Evolutionary conservation across 2,797 vertebrate genomes (phyloP), one percentile per base, ranked within the genome.

Genomic region (Sebastes baramenuke): DNA sequence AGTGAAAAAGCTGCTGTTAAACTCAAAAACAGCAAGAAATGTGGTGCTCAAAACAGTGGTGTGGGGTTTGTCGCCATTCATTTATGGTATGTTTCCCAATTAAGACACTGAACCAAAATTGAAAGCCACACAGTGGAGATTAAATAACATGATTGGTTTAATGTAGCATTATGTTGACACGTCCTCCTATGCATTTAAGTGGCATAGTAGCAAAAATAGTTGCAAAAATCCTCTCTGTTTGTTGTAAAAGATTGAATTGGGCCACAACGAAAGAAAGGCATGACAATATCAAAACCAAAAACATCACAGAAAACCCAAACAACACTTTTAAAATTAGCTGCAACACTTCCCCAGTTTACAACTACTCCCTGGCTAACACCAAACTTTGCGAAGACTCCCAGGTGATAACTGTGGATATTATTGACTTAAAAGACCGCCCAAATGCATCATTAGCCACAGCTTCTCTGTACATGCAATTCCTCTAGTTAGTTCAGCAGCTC

Each of bases 401-500:
- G 16, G 42, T 46, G 42, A 46, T 46, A 46, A 46, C 52, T 1
- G 14, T 13, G 68, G 24, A 59, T 13, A 20, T 71, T 27, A 59
- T 6, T 59, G 68, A 42, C 55, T 70, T 34, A 0, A 16, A n/a
- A 22, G 30, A 14, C 22, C 4, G 4, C 7, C 24, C 18, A 3
- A 46, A 46, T 32, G 20, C 27, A 32, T 4, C 5, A 16, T 38
- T 42, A 10, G 25, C 16, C 55, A 66, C 30, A 54, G 22, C 36
- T 32, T 54, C 22, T 66, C 18, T 61, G 5, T 30, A 8, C 56
- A 32, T 1, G 11, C 18, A 56, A 38, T 83, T 78, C 61, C 56
- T 81, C 49, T 2, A 12, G 49, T 64, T 56, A 81, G 58, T 49
- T 59, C 56, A n/a, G n/a, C 38, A 67, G 65, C 65, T 60, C 25